Conservation (phyloP, 2,113 vertebrate species). For the Chelonoidis abingdonii region DNA sequence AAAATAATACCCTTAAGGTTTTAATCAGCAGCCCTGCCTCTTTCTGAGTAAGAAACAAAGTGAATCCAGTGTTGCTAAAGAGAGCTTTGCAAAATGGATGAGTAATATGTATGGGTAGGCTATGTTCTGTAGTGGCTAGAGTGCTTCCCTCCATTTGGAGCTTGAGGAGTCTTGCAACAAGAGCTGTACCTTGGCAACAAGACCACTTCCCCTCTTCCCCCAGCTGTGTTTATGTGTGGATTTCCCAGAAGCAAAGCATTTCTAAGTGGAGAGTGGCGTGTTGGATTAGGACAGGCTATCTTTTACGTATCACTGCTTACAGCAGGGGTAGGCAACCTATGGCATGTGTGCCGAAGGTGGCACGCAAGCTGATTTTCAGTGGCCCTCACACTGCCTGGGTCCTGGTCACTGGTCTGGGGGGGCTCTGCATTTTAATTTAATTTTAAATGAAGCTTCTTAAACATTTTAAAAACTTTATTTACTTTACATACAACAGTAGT, state of each 20-base stretch:
- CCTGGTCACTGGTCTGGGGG: too few relatives aligned
- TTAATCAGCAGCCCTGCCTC: constrained; percentile 60
- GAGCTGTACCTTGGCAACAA: neutral
- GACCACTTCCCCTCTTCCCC: neutral
- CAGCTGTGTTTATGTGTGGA: neutral
- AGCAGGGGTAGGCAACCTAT: neutral
- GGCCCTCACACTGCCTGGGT: too few relatives aligned
- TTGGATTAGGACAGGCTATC: constrained; percentile 34
- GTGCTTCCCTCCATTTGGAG: constrained; percentile 28
- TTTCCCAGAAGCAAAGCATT: constrained; percentile 37
- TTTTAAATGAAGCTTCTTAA: too few relatives aligned
- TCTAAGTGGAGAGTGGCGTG: neutral
- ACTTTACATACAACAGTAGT: too few relatives aligned
- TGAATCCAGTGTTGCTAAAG: neutral
- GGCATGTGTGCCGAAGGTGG: too few relatives aligned
- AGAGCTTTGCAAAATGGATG: constrained; percentile 11
- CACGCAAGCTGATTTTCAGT: too few relatives aligned
- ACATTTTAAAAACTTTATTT: too few relatives aligned
- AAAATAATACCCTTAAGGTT: constrained; percentile 60
- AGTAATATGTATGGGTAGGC: neutral
- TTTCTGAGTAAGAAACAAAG: constrained; percentile 34
- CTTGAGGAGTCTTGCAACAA: constrained; percentile 17
- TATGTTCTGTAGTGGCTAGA: neutral
- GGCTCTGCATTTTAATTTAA: too few relatives aligned
- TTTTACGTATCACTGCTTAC: constrained; percentile 58